These are phyloP conservation scores for Ictidomys tridecemlineatus DNA, from an alignment of 2,113 vertebrate genomes.

Conservation along the genomic window DNA sequence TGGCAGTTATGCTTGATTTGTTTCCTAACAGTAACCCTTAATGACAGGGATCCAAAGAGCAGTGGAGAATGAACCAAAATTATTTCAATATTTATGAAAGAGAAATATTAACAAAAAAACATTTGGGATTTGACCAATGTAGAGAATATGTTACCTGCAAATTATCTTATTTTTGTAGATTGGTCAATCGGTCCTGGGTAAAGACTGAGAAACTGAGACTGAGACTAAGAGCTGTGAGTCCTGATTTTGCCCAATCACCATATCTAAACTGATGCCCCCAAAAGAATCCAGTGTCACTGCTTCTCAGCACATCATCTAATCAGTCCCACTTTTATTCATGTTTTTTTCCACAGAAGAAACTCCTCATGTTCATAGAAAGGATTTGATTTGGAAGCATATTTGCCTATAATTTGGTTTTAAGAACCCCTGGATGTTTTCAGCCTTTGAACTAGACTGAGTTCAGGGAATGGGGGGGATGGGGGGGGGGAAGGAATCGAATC, in stretches of 20 bases:
- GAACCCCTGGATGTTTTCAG: conserved; percentile 8
- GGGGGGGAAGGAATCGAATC: neutral
- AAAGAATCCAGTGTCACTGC: neutral
- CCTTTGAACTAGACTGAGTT: neutral
- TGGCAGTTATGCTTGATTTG: neutral
- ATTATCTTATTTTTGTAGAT: conserved; percentile 24
- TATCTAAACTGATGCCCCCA: neutral
- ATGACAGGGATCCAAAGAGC: neutral
- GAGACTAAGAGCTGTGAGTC: neutral
- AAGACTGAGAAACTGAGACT: neutral
- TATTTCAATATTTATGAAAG: conserved; percentile 25
- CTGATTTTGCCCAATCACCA: neutral
- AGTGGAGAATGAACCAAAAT: conserved; percentile 1
- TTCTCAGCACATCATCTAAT: neutral
- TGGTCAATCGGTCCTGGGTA: neutral
- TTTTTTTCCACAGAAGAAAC: neutral
- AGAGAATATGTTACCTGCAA: neutral
- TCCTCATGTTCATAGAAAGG: conserved; percentile 11
- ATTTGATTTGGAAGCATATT: conserved; percentile 46
- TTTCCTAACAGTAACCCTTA: neutral
- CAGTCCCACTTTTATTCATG: neutral
- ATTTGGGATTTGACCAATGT: neutral
- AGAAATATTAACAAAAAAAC: conserved; percentile 13
- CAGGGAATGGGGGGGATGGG: neutral
- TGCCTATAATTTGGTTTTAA: conserved; percentile 47